These are phyloP conservation scores for Drosophila maculinotata DNA, from an alignment of 2,888 invertebrate genomes.

Conservation along the genomic window DNA sequence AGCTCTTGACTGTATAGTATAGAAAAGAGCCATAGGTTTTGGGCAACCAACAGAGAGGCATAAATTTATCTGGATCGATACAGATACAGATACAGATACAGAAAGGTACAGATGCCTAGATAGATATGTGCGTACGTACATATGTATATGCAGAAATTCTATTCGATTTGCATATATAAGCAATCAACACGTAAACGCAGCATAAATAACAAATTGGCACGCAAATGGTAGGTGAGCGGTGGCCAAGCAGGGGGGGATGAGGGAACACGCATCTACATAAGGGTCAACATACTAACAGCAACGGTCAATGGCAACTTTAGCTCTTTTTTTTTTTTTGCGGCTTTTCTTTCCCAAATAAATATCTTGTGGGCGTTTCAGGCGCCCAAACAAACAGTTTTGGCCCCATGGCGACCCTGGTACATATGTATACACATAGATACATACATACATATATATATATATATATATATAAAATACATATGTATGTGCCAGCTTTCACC, in stretches of 20 bases:
- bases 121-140: slow-evolving; percentile 13
- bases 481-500: slow-evolving; percentile 13
- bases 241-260: not conserved
- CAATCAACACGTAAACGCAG: slow-evolving; percentile 76
- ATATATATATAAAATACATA: slow-evolving; percentile 10
- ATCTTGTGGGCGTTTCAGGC: slow-evolving; percentile 29
- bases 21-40: slow-evolving; percentile 21
- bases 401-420: slow-evolving; percentile 14
- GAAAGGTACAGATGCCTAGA: slow-evolving; percentile 20
- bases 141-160: slow-evolving; percentile 37
- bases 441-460: not conserved
- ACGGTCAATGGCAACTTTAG: slow-evolving; percentile 52
- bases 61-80: slow-evolving; percentile 46
- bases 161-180: slow-evolving; percentile 67
- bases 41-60: slow-evolving; percentile 23
- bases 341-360: slow-evolving; percentile 25
- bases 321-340: slow-evolving; percentile 8
- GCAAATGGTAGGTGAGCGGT: slow-evolving; percentile 13
- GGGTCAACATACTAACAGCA: slow-evolving; percentile 36
- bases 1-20: no score
- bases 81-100: slow-evolving; percentile 22
- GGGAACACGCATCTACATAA: slow-evolving; percentile 16
- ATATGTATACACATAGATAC: slow-evolving; percentile 1
- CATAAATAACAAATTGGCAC: slow-evolving; percentile 75
- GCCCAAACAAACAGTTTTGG: slow-evolving; percentile 19